A percentile compares a stretch with the other conserved stretches of the same genome.
These are phyloP conservation scores for Dryadula phaetusa DNA, from an alignment of 2,888 invertebrate genomes.

Conservation along the genomic window DNA sequence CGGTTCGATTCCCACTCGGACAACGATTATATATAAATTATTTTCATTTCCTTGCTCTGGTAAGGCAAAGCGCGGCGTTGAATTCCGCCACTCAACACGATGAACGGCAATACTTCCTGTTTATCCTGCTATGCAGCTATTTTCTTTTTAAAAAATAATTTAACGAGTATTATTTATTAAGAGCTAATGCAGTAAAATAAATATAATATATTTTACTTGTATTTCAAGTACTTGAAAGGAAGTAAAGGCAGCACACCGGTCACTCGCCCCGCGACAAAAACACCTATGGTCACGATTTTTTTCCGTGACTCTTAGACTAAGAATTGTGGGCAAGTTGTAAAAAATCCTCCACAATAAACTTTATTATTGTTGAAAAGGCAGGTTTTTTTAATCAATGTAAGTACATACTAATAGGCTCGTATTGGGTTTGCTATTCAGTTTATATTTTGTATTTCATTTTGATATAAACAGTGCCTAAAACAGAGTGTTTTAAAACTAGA, in stretches of 20 bases:
- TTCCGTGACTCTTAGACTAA: slow-evolving; percentile 64
- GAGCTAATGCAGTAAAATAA: not conserved
- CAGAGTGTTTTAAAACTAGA: too few species aligned
- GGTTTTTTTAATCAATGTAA: slow-evolving; percentile 29
- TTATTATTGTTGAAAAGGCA: slow-evolving; percentile 38
- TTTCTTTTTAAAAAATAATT: too few species aligned
- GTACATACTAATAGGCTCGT: slow-evolving; percentile 37
- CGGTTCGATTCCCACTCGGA: too few species aligned
- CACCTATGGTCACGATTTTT: slow-evolving; percentile 65
- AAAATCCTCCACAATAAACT: slow-evolving; percentile 41
- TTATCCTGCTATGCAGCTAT: too few species aligned
- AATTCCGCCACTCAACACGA: too few species aligned
- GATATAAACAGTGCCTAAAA: too few species aligned
- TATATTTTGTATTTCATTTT: not conserved
- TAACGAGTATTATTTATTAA: not conserved
- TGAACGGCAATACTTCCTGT: too few species aligned
- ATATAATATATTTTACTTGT: not conserved
- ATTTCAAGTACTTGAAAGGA: slow-evolving; percentile 9
- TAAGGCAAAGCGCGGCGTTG: too few species aligned
- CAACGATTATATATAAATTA: too few species aligned
- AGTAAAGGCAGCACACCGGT: slow-evolving; percentile 53
- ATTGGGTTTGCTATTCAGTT: slow-evolving; percentile 1
- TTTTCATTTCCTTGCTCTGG: too few species aligned
- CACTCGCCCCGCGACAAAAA: slow-evolving; percentile 59
- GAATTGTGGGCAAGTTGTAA: slow-evolving; percentile 47